These are phyloP conservation scores for Micrastur ruficollis DNA, from an alignment of 2,797 vertebrate genomes.

Conservation along the genomic window DNA sequence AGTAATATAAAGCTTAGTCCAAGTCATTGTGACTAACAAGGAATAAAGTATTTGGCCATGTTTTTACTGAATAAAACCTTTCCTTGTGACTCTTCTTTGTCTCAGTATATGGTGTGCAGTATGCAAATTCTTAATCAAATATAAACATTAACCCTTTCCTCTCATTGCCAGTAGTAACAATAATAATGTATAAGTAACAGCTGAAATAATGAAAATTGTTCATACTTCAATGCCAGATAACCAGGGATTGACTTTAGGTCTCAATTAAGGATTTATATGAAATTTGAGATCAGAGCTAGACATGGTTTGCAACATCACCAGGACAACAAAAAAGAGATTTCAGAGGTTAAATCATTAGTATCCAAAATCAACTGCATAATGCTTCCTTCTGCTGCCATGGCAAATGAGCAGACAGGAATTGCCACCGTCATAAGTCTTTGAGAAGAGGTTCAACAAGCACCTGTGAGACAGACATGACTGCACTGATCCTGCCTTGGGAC, in stretches of 20 bases:
- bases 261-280: background rate
- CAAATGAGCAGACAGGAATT: background rate
- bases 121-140: background rate
- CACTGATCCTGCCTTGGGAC: background rate
- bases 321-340: background rate
- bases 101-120: background rate
- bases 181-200: background rate
- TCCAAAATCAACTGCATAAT: background rate
- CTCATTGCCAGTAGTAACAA: background rate
- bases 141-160: background rate
- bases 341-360: background rate
- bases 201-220: background rate
- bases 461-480: background rate
- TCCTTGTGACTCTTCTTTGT: background rate
- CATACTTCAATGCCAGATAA: background rate
- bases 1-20: background rate
- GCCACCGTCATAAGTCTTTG: background rate
- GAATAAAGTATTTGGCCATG: background rate
- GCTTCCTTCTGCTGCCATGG: background rate
- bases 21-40: background rate
- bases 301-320: background rate
- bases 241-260: background rate
- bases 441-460: background rate
- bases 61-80: background rate
- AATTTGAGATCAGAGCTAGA: background rate